Evolutionary conservation across 2,113 vertebrate species (phyloP).

Genomic region (Hemiscyllium ocellatum): DNA sequence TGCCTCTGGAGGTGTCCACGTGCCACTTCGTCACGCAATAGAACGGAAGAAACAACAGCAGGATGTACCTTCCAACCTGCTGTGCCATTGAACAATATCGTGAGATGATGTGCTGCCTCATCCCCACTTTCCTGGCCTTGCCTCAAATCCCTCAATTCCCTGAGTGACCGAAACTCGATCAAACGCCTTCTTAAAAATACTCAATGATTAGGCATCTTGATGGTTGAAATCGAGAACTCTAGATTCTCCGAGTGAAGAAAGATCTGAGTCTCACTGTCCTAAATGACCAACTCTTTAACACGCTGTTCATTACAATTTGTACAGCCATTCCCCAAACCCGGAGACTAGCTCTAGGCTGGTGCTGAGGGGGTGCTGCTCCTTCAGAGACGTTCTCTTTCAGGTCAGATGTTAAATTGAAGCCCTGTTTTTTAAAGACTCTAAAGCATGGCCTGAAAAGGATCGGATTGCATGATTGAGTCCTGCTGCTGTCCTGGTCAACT

Average conservation of each 20-base stretch:
- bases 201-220: background rate
- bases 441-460: background rate
- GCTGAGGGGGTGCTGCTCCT: background rate
- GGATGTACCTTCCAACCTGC: background rate
- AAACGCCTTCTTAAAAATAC: background rate
- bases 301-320: background rate
- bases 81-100: background rate
- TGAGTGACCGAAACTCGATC: background rate
- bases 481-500: background rate
- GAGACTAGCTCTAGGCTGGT: background rate
- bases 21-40: background rate
- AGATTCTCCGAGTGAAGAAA: background rate
- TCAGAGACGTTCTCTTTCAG: background rate
- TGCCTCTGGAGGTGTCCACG: background rate
- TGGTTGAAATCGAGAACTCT: background rate
- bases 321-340: background rate
- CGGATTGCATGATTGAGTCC: background rate
- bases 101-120: background rate
- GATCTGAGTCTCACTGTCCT: background rate
- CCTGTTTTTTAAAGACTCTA: background rate
- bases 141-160: background rate
- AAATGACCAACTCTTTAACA: background rate
- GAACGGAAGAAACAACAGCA: background rate
- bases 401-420: background rate
- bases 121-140: background rate